phyloP scores from a whole-genome alignment of 2,113 vertebrate species.

The Sprattus sprattus region DNA sequence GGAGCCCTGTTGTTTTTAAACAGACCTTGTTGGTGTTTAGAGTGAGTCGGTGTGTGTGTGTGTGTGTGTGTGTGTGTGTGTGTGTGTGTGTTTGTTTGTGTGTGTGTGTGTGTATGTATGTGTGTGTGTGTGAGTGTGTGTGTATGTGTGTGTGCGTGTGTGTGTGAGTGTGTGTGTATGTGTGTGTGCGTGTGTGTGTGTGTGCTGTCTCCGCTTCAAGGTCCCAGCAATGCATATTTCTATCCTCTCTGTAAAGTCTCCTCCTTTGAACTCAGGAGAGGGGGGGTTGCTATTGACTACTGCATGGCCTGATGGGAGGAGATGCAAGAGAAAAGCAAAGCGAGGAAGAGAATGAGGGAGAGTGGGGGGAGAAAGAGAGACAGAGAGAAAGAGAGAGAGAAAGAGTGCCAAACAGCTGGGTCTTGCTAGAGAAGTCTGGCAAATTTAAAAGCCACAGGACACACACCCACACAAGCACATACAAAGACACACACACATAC shows the following conservation, averaged over 20 bases:
- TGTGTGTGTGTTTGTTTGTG: background rate
- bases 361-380: background rate
- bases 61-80: background rate
- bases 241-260: slow-evolving; percentile 21
- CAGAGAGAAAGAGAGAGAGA: background rate
- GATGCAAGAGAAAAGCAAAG: background rate
- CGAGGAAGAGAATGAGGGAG: background rate
- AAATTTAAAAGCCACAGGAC: slow-evolving; percentile 56
- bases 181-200: background rate
- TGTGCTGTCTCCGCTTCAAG: background rate
- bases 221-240: slow-evolving; percentile 1
- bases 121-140: background rate
- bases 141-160: background rate
- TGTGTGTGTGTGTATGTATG: background rate
- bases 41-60: background rate
- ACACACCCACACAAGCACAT: slow-evolving; percentile 40
- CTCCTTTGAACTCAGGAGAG: slow-evolving; percentile 9
- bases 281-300: slow-evolving; percentile 22
- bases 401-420: slow-evolving; percentile 51
- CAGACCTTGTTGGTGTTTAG: slow-evolving; percentile 16
- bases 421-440: slow-evolving; percentile 51
- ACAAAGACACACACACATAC: slow-evolving; percentile 28
- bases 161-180: background rate
- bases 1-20: slow-evolving; percentile 15
- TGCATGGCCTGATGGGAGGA: slow-evolving; percentile 15